Conservation (phyloP, 2,888 invertebrate species). For the Nymphalis polychloros region DNA sequence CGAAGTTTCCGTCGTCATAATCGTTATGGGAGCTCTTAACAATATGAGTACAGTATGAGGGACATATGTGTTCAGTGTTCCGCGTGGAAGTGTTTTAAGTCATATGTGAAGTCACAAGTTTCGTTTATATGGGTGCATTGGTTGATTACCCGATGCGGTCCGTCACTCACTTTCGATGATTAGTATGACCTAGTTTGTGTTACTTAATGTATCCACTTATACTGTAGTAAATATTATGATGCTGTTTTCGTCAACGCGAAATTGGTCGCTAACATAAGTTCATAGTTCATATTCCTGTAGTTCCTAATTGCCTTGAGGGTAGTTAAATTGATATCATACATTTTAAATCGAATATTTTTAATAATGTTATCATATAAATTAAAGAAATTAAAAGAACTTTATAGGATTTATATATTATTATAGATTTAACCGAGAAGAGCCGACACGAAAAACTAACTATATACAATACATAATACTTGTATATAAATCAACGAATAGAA, state of each 20-base stretch:
- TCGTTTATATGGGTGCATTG: constrained; percentile 70
- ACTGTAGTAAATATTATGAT: constrained; percentile 49
- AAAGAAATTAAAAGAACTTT: too few species aligned
- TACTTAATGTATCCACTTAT: constrained; percentile 25
- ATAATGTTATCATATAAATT: too few species aligned
- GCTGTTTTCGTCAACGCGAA: constrained; percentile 46
- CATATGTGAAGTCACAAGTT: constrained; percentile 57
- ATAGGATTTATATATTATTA: too few species aligned
- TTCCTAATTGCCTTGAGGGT: too few species aligned
- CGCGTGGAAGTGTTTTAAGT: constrained; percentile 58
- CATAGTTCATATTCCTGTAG: background rate
- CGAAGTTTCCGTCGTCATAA: constrained; percentile 21
- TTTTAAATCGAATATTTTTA: too few species aligned
- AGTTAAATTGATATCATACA: too few species aligned
- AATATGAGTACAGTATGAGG: constrained; percentile 29
- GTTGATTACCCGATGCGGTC: constrained; percentile 61
- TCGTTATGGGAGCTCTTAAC: constrained; percentile 15
- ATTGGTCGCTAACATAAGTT: background rate
- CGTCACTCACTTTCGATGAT: constrained; percentile 67
- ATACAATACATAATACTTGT: too few species aligned
- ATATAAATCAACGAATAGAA: too few species aligned
- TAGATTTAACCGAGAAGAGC: too few species aligned
- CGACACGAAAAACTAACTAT: too few species aligned
- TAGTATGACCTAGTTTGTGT: constrained; percentile 55
- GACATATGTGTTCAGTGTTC: constrained; percentile 58